These are phyloP conservation scores for Axinella damicornis DNA, from an alignment of 37 sponge, comb jelly and placozoan species.

Conservation along the genomic window DNA sequence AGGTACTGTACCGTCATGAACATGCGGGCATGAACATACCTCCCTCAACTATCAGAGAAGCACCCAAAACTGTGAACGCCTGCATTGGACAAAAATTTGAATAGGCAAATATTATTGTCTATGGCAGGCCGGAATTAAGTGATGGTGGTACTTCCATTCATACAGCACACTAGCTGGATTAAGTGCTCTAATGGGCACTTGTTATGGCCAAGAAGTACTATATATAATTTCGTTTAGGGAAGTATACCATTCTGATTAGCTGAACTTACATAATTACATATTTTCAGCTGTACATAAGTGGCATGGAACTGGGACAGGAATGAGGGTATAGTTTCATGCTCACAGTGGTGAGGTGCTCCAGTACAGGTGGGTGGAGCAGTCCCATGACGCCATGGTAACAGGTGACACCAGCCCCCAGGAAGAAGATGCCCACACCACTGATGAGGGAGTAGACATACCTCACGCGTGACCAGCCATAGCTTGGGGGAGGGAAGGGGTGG, in stretches of 20 bases:
- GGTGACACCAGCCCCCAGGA: constrained; percentile 95
- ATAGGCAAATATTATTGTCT: too few relatives aligned
- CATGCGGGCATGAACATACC: constrained; percentile 25
- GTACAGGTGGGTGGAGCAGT: constrained; percentile 82
- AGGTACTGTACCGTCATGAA: too few relatives aligned
- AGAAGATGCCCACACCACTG: constrained; percentile 97
- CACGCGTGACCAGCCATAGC: constrained; percentile 93
- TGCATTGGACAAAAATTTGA: constrained; percentile 25
- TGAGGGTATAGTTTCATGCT: neutral
- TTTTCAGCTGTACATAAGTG: too few relatives aligned
- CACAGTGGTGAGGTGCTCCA: constrained; percentile 82
- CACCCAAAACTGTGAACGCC: constrained; percentile 87
- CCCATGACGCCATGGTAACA: constrained; percentile 91
- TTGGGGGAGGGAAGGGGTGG: neutral
- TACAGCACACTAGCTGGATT: too few relatives aligned
- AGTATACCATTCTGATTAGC: too few relatives aligned
- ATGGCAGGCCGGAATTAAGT: too few relatives aligned
- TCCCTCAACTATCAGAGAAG: constrained; percentile 85
- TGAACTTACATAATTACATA: too few relatives aligned
- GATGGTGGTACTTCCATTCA: too few relatives aligned
- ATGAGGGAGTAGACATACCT: constrained; percentile 97
- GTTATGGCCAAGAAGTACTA: too few relatives aligned
- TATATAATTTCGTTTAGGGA: too few relatives aligned
- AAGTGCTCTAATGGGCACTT: too few relatives aligned
- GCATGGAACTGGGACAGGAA: too few relatives aligned